phyloP scores from a whole-genome alignment of 2,113 vertebrate genomes.

The Sylvietta virens region DNA sequence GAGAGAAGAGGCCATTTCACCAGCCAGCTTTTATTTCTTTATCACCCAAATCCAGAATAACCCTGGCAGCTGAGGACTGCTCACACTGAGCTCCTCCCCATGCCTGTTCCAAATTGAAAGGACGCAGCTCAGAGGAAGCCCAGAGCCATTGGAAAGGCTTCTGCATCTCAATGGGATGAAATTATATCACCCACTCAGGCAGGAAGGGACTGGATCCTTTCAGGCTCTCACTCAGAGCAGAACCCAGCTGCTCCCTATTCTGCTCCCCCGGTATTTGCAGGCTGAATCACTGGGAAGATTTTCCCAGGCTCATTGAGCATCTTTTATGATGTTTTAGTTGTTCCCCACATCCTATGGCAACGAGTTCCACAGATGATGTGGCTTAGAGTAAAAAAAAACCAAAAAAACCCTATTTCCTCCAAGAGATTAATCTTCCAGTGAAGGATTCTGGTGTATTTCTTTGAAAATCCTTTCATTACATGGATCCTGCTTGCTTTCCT shows the following conservation, averaged over 20 bases:
- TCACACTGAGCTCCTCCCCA: neutral
- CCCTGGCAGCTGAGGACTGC: neutral
- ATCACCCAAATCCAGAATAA: neutral
- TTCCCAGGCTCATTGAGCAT: neutral
- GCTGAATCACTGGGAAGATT: neutral
- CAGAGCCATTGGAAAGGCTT: neutral
- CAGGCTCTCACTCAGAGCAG: neutral
- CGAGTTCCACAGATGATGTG: neutral
- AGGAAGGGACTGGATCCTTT: neutral
- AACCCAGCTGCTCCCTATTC: neutral
- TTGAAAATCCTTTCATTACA: neutral
- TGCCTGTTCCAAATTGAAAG: neutral
- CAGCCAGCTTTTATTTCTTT: neutral
- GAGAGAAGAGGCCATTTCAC: neutral
- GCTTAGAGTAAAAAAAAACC: neutral
- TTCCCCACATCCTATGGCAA: neutral
- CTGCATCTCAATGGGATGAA: neutral
- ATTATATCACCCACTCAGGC: neutral
- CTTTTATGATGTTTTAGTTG: too few relatives aligned
- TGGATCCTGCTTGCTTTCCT: neutral
- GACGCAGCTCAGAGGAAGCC: neutral
- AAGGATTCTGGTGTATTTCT: neutral
- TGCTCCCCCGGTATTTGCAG: neutral
- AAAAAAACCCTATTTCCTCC: neutral
- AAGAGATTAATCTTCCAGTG: neutral